Evolutionary conservation across 2,888 invertebrate genomes (phyloP), one percentile per base, ranked within the genome.

Genomic region (Drosophila nr. fundita): DNA sequence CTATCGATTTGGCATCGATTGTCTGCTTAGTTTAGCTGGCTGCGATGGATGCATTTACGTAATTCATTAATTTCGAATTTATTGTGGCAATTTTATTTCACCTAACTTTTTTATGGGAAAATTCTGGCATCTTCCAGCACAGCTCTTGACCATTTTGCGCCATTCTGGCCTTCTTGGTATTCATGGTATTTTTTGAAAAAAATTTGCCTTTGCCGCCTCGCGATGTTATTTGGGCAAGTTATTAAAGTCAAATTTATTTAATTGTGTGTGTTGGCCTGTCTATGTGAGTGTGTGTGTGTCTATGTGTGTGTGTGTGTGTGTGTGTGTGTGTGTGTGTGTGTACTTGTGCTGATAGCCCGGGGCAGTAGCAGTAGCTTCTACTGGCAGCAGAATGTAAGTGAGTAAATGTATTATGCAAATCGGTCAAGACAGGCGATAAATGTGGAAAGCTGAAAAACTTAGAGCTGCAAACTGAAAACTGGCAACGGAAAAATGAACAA

Each of bases 221-320:
- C 30, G 42, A 57, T 70, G 57, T 58, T 60, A 30, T 11, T 55
- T 52, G 34, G 70, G 50, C 60, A 77, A 79, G 75, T 77, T 83
- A 85, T 84, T 84, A 84, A 87, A 84, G 77, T 73, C 80, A 79
- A 77, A 82, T 85, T 84, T 69, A 87, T 77, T 85, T 80, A 83
- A 87, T 83, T 87, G 82, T 75, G 64, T 71, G 49, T 71, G 60
- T 66, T 40, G 64, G 52, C 59, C 64, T 54, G 18, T 21, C 21
- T 63, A 24, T 38, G 29, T 36, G n/a, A 49, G 3, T 15, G 32
- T 49, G 42, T 18, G 30, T 15, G 10, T 27, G n/a, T 45, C 13
- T n/a, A n/a, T 42, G 40, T 42, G 42, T 18, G 30, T 15, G 10
- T 87, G 82, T 75, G 64, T 71, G 49, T 71, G 60, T 66, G n/a